Conservation (phyloP, 2,113 vertebrate genomes). For the Pseudolaguvia tuberculata region DNA sequence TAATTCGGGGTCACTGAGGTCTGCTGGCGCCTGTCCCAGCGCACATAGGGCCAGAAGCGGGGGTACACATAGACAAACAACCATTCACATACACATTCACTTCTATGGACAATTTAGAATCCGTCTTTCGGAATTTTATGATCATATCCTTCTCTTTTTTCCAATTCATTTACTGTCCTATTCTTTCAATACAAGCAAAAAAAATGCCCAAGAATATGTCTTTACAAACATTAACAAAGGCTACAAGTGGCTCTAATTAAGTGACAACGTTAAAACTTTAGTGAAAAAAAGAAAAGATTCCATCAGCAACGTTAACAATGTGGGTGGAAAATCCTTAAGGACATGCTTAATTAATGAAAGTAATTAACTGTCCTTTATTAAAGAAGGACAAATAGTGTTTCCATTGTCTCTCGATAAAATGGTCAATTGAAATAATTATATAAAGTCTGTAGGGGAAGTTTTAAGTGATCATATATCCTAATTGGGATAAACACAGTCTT, state of each 20-base stretch:
- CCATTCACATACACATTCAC: no score
- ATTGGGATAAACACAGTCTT: conserved; percentile 41
- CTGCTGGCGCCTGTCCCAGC: no score
- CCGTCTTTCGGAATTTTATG: no score
- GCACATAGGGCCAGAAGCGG: no score
- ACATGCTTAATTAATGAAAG: conserved; percentile 56
- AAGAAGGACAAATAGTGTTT: conserved; percentile 52
- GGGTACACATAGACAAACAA: no score
- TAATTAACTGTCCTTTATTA: conserved; percentile 55
- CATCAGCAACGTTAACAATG: conserved; percentile 38
- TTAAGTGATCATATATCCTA: conserved; percentile 48
- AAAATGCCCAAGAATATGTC: no score
- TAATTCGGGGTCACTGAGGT: no score
- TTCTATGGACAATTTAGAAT: no score
- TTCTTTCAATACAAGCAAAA: no score
- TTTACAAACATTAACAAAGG: background rate
- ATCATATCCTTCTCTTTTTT: no score
- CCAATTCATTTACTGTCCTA: no score
- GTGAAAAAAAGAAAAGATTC: conserved; percentile 35
- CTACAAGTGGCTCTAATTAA: background rate
- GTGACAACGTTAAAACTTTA: conserved; percentile 27
- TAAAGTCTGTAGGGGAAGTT: conserved; percentile 39
- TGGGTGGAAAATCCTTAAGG: conserved; percentile 49
- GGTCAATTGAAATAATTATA: conserved; percentile 49
- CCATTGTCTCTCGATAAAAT: conserved; percentile 36